phyloP scores from a whole-genome alignment of 1,140 invertebrate genomes.

The Lepidurus arcticus region DNA sequence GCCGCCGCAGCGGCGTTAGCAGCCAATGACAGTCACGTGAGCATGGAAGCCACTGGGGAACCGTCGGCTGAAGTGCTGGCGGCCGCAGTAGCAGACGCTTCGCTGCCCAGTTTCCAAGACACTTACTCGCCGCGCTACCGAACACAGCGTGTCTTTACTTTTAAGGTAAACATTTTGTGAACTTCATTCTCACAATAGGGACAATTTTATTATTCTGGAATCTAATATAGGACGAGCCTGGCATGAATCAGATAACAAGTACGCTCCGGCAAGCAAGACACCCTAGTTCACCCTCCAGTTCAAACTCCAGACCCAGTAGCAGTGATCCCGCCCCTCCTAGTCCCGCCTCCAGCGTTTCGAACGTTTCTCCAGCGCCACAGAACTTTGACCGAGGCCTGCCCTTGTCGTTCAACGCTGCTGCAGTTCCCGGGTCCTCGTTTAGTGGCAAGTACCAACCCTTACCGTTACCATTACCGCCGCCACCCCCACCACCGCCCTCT shows the following conservation, averaged over 20 bases:
- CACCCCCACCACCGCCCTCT: background rate
- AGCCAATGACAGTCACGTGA: background rate
- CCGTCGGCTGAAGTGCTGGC: conserved; percentile 3
- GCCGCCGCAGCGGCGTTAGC: background rate
- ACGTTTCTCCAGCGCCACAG: background rate
- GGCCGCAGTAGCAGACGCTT: conserved; percentile 27
- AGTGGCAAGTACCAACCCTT: conserved; percentile 37
- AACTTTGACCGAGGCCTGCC: background rate
- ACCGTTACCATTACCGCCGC: conserved; percentile 30
- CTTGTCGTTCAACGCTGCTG: background rate
- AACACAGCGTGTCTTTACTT: conserved; percentile 18
- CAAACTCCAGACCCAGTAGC: background rate
- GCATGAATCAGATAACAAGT: background rate
- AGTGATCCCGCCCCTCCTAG: conserved; percentile 32
- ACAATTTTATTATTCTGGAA: too few species aligned
- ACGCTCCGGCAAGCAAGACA: background rate
- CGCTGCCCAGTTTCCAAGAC: conserved; percentile 34
- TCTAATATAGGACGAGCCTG: background rate
- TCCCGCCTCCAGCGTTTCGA: conserved; percentile 29
- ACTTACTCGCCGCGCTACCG: conserved; percentile 33
- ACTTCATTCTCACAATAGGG: background rate
- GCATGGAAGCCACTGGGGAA: conserved; percentile 24
- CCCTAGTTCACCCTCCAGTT: background rate
- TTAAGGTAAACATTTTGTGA: background rate
- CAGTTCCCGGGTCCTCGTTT: conserved; percentile 26